Evolutionary conservation across 2,888 invertebrate genomes (phyloP).

Genomic region (Lypha dubia): DNA sequence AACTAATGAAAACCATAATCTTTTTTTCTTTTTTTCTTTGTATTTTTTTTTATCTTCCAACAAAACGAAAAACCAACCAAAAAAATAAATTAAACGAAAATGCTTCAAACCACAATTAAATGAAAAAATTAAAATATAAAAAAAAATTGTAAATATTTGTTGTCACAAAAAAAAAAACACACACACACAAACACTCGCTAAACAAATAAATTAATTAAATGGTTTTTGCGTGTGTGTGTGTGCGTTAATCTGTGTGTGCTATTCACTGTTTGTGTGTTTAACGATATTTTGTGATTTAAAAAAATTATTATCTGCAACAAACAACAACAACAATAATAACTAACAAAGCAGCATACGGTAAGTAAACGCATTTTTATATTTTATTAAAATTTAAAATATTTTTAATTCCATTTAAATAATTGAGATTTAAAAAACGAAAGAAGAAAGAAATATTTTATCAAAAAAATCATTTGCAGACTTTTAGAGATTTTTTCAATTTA

Average conservation of each 20-base stretch:
- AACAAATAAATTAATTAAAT: conserved; percentile 27
- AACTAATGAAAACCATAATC: conserved; percentile 53
- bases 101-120: conserved; percentile 45
- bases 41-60: conserved; percentile 5
- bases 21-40: conserved; percentile 52
- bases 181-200: background rate
- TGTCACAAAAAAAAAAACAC: conserved; percentile 16
- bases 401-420: background rate
- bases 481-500: too few relatives aligned
- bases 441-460: background rate
- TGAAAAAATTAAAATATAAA: background rate
- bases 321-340: conserved; percentile 25
- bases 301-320: conserved; percentile 21
- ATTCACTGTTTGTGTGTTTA: conserved; percentile 23
- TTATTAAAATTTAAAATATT: background rate
- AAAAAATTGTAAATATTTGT: conserved; percentile 39
- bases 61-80: conserved; percentile 21
- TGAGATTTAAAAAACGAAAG: background rate
- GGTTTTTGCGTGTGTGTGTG: too few relatives aligned
- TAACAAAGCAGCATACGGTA: conserved; percentile 67
- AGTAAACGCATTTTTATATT: conserved; percentile 58
- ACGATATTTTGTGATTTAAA: conserved; percentile 27
- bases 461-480: too few relatives aligned
- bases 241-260: conserved; percentile 21
- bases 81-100: conserved; percentile 32